Base-by-base conservation (phyloP, 2,113 vertebrate genomes). In the Anoplopoma fimbria region DNA sequence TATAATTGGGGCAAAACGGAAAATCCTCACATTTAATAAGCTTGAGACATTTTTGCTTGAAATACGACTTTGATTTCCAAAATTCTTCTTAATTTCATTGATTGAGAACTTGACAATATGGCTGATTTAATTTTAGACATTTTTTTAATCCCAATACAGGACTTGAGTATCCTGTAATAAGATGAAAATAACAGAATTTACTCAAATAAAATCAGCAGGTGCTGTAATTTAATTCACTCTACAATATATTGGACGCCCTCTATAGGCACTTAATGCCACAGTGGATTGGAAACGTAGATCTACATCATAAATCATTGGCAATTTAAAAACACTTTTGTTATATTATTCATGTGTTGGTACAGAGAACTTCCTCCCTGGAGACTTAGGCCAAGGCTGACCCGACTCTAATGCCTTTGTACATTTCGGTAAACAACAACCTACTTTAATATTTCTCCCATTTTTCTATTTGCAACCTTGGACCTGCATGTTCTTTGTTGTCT, bases 281-380 rank as follows among this genome's bases (percentile, higher is more conserved):
- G 68, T 40, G 34, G 79, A 74, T 4, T 6, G 31, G 17, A 23
- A 75, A 58, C 45, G 13, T 51, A 53, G 25, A 60, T 57, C 36
- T 15, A 47, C 4, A 15, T 83, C 81, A 91, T 83, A 84, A 89
- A 85, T 89, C 76, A 87, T 6, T 55, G 69, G 53, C 55, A 67
- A 90, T 88, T 81, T 77, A 69, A 62, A 77, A 55, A 81, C 61
- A 51, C 45, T 49, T 45, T 40, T 8, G 4, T 74, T 90, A 9
- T 77, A 91, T 92, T 90, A 93, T 93, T 92, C 84, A 92, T 93
- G 81, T 49, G 63, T 25, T 75, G 73, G 78, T 79, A 77, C 70
- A 73, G 42, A 75, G 25, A 57, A 51, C 3, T 2, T 77, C 74
- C 34, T 90, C 86, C 78, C 88, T n/a, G 25, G 69, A 82, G 83